Evolutionary conservation across 2,113 vertebrate species (phyloP).

Genomic region (Procavia capensis): DNA sequence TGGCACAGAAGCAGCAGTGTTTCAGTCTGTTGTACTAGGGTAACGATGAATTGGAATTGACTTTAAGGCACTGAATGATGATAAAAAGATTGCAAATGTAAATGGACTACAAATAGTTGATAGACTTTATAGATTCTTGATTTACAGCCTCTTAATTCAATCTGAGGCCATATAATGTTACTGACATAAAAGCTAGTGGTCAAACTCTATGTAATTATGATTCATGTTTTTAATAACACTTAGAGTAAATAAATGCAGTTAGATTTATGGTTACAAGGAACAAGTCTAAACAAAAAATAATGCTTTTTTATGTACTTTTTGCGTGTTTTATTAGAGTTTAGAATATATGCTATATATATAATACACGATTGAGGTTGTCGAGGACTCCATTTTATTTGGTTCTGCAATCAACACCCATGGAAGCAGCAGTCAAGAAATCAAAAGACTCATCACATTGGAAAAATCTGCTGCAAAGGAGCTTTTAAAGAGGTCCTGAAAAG

Average conservation of each 20-base stretch:
- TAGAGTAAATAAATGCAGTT: slow-evolving; percentile 64
- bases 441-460: no score
- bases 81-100: slow-evolving; percentile 32
- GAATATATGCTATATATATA: background rate
- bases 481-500: no score
- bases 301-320: background rate
- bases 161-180: slow-evolving; percentile 72
- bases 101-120: slow-evolving; percentile 70
- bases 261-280: background rate
- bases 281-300: background rate
- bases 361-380: no score
- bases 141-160: slow-evolving; percentile 75
- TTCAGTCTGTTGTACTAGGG: no score
- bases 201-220: slow-evolving; percentile 64
- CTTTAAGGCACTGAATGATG: no score
- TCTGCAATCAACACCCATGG: no score
- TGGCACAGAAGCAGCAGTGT: no score
- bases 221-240: slow-evolving; percentile 55
- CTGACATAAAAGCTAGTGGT: slow-evolving; percentile 77
- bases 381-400: no score
- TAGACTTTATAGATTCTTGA: slow-evolving; percentile 61
- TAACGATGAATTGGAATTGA: no score
- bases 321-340: background rate
- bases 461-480: no score
- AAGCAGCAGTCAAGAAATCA: no score